Conservation (phyloP, 2,113 vertebrate species). For the Dicentrarchus labrax region DNA sequence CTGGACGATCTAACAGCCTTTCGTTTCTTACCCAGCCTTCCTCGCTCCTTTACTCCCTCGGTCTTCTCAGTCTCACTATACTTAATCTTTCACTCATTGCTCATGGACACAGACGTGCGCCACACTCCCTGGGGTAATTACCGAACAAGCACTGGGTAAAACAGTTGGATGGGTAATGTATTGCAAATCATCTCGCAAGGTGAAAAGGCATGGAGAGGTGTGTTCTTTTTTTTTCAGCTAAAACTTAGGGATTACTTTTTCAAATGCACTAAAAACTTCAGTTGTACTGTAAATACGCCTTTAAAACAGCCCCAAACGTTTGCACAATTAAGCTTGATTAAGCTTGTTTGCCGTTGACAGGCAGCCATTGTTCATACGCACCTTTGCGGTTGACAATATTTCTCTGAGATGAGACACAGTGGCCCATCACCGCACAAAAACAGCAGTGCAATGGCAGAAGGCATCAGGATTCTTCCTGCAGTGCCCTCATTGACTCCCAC, state of each 20-base stretch:
- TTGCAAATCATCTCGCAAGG: conserved; percentile 48
- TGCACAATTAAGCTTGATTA: not conserved
- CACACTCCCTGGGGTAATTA: conserved; percentile 68
- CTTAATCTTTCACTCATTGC: conserved; percentile 64
- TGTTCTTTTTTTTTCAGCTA: not conserved
- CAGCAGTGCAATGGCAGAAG: conserved; percentile 65
- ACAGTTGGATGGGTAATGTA: conserved; percentile 54
- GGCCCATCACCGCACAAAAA: conserved; percentile 42
- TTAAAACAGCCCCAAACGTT: not conserved
- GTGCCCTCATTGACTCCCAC: conserved; percentile 75
- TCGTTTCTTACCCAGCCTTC: conserved; percentile 37
- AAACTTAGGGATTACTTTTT: conserved; percentile 11
- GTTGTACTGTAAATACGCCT: not conserved
- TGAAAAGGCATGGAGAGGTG: conserved; percentile 15
- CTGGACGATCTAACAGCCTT: conserved; percentile 69
- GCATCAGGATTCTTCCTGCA: conserved; percentile 64
- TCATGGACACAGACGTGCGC: conserved; percentile 42
- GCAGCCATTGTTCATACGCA: conserved; percentile 25
- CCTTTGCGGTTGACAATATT: conserved; percentile 36
- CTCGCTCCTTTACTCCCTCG: conserved; percentile 29
- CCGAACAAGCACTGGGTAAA: conserved; percentile 44
- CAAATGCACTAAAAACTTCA: not conserved
- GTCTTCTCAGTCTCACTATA: conserved; percentile 42
- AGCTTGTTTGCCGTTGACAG: conserved; percentile 5
- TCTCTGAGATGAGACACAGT: conserved; percentile 50